phyloP scores from a whole-genome alignment of 2,888 invertebrate genomes.

The Drosophila buzzatii region DNA sequence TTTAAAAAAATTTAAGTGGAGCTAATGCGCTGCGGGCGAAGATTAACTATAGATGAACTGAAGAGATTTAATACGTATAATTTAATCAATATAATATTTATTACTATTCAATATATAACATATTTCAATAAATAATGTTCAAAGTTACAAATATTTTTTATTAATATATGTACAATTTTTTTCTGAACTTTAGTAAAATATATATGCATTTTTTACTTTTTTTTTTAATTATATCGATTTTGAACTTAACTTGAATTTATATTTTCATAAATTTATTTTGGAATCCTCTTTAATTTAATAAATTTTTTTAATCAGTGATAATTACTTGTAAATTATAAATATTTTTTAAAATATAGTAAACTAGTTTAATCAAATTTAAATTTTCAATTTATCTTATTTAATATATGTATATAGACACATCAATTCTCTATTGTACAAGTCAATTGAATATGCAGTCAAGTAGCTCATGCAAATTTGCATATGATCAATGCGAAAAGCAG shows the following conservation, averaged over 20 bases:
- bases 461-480: conserved; percentile 28
- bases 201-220: too few species aligned
- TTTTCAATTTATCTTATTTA: background rate
- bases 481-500: conserved; percentile 12
- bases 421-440: background rate
- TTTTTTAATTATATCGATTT: too few species aligned
- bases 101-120: too few species aligned
- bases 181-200: too few species aligned
- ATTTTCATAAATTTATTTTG: too few species aligned
- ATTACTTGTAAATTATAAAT: too few species aligned
- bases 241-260: too few species aligned
- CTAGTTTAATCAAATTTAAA: background rate
- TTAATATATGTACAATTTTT: too few species aligned
- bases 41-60: background rate
- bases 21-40: background rate
- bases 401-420: background rate
- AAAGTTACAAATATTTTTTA: too few species aligned
- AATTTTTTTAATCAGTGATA: too few species aligned
- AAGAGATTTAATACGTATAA: background rate
- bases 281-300: too few species aligned
- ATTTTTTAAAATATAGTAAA: background rate
- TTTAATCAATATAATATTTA: background rate
- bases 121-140: too few species aligned
- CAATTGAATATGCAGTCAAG: conserved; percentile 6
- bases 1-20: conserved; percentile 9